Evolutionary conservation across 2,113 vertebrate genomes (phyloP), one percentile per base, ranked within the genome.

Genomic region (Ranitomeya imitator): DNA sequence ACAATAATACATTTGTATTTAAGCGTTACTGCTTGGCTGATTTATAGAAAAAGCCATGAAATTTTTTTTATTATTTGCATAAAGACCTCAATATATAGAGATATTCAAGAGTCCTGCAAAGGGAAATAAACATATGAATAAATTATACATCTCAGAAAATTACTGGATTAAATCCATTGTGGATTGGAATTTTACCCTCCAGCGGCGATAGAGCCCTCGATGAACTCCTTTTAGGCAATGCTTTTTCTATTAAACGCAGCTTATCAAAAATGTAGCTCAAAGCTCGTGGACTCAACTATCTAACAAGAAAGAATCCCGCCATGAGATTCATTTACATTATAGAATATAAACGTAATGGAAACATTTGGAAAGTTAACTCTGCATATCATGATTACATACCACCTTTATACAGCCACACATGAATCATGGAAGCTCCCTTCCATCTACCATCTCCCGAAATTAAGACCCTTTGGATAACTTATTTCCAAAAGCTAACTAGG

Each of bases 1-100:
- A 67, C 59, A 80, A 87, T 87, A 63, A 80, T 52, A 80, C 61
- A 86, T 79, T 78, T 79, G 7, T 54, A 15, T 79, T 67, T 79
- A 79, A 79, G 77, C 37, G n/a, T 79, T 23, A 79, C 77, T 11
- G 7, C 77, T 55, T 26, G 52, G 51, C 21, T 55, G 52, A 79
- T 79, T 79, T 55, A 57, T 79, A 79, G 52, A 55, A 55, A 55
- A 55, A 57, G 26, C 51, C 52, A 79, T 79, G 52, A 79, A 83
- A 83, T 63, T 65, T 51, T 83, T 4, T 83, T 31, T 61, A 82
- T 61, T 51, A 13, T 51, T 83, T 45, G 31, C 60, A 82, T 65
- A 61, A 63, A 63, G 4, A 51, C 18, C 4, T 63, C 80, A 37
- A 12, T 52, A 52, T 79, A 52, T 79, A 79, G 57, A 79, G 77